phyloP scores from a whole-genome alignment of 2,113 vertebrate genomes.

The Callospermophilus lateralis region DNA sequence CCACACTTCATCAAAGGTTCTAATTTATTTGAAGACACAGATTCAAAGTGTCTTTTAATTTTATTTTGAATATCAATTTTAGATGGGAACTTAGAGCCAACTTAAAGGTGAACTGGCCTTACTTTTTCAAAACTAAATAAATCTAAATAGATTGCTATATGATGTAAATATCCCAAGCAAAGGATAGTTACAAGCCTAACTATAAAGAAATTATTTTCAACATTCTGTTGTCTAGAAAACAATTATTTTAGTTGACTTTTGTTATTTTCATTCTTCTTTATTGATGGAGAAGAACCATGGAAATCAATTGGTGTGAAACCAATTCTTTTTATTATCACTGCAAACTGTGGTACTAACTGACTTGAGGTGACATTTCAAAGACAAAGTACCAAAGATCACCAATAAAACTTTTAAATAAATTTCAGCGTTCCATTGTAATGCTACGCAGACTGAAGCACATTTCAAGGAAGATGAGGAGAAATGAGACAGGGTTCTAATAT shows the following conservation, averaged over 20 bases:
- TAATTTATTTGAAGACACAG: constrained; percentile 20
- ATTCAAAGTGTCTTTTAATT: background rate
- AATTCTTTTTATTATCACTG: constrained; percentile 5
- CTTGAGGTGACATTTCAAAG: background rate
- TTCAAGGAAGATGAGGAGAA: background rate
- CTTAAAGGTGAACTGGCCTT: background rate
- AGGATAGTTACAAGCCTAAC: background rate
- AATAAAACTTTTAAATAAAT: constrained; percentile 37
- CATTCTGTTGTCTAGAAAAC: constrained; percentile 1
- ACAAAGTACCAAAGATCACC: background rate
- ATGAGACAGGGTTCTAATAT: background rate
- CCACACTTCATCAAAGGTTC: background rate
- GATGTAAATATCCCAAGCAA: background rate
- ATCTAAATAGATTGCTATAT: background rate
- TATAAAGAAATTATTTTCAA: constrained; percentile 38
- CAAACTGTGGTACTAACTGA: background rate
- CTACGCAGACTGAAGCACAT: background rate
- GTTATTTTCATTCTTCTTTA: constrained; percentile 8
- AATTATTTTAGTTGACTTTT: background rate
- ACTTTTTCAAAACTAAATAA: background rate
- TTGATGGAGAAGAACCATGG: background rate
- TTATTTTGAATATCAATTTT: constrained; percentile 24
- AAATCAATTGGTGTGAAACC: background rate
- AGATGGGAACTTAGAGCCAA: background rate
- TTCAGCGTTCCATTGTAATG: background rate